These are phyloP conservation scores for Limnephilus rhombicus DNA, from an alignment of 2,888 invertebrate species.

Conservation along the genomic window DNA sequence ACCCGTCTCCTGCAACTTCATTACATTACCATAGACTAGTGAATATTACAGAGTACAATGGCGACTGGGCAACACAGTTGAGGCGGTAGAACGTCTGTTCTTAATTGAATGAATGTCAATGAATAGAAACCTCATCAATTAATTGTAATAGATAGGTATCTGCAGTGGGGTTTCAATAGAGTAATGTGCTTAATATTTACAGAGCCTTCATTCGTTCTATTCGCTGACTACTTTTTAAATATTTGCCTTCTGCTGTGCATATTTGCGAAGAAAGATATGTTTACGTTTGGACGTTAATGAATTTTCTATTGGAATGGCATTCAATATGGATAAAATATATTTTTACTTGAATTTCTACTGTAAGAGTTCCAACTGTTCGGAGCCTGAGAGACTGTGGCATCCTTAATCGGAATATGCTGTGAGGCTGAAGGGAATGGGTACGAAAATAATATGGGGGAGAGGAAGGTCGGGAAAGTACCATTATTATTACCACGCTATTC, in stretches of 20 bases:
- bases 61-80: neutral
- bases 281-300: neutral
- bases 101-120: neutral
- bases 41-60: neutral
- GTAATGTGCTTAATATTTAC: no score
- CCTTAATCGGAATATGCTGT: no score
- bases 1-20: neutral
- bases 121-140: neutral
- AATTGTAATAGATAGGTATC: neutral
- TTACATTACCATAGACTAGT: neutral
- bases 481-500: no score
- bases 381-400: no score
- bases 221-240: neutral
- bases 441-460: no score
- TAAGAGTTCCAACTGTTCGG: no score
- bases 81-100: neutral
- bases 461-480: no score
- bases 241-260: neutral
- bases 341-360: no score
- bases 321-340: no score
- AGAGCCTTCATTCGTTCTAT: neutral
- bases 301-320: neutral
- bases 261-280: neutral
- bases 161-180: neutral
- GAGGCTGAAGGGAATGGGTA: no score